Base-by-base conservation (phyloP, 2,888 invertebrate genomes). In the Cryptus viduatorius region DNA sequence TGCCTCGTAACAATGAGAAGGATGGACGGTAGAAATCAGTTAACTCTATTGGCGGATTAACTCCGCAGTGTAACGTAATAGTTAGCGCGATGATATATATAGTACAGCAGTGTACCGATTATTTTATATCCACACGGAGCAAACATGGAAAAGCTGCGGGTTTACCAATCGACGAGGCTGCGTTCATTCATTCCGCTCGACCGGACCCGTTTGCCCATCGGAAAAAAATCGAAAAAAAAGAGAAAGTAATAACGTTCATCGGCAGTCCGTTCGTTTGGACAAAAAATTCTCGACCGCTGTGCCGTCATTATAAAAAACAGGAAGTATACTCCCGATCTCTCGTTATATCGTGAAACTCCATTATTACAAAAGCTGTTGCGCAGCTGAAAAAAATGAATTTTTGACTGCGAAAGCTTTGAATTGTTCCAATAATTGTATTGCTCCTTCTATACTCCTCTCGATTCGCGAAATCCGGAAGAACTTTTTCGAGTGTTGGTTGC, bases 51-150 rank as follows among this genome's bases (percentile, higher is more conserved):
- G 14, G 24, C 72, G 46, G 46, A 77, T 73, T 72, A 78, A 5
- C 48, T 50, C 72, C 59, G 67, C 77, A 61, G 72, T 78, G 72
- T 67, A 50, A 64, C 46, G 42, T 78, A 78, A 67, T 78, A 77
- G 19, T 50, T 44, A 29, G 80, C 67, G 31, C 12, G 29, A 59
- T 10, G 24, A 24, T 14, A 16, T 31, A 19, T 56, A 48, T 48
- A 53, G 65, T 29, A 79, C 29, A 29, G 65, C 53, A 14, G 69
- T 77, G 56, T 67, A 79, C 53, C 83, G 80, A 87, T 87, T 87
- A 87, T 86, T 85, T 72, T 75, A 80, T 85, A 85, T 87, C 83
- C 53, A 16, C 68, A 19, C 68, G 79, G 80, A 64, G 77, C 84
- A 86, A 87, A 86, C 79, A 84, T 42, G 82, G 80, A 82, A 80